These are phyloP conservation scores for Rhombomys opimus DNA, from an alignment of 2,113 vertebrate genomes.

Conservation along the genomic window DNA sequence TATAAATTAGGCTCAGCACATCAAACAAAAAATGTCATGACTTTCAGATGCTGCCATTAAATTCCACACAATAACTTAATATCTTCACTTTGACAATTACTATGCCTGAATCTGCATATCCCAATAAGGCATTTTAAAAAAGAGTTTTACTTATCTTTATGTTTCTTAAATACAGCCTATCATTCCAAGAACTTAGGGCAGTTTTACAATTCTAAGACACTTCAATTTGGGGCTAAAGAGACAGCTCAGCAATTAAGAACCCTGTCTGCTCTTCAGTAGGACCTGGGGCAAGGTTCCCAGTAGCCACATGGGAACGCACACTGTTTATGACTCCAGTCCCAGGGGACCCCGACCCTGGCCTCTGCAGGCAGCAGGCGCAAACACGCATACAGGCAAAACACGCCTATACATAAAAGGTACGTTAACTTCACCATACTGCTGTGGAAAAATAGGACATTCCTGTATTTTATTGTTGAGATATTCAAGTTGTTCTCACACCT, in stretches of 20 bases:
- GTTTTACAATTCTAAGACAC: neutral
- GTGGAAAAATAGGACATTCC: neutral
- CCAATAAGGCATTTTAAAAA: constrained; percentile 20
- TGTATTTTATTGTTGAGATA: neutral
- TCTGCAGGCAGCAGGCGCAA: neutral
- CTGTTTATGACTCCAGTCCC: neutral
- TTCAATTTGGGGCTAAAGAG: constrained; percentile 4
- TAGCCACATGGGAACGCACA: neutral
- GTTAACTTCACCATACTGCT: neutral
- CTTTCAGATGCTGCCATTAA: constrained; percentile 66
- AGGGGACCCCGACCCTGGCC: neutral
- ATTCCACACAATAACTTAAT: constrained; percentile 65
- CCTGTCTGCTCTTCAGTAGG: neutral
- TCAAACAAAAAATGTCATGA: constrained; percentile 66
- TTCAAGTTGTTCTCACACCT: neutral
- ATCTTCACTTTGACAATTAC: constrained; percentile 64
- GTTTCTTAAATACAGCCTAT: constrained; percentile 54
- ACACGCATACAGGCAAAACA: neutral
- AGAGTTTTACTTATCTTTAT: constrained; percentile 41
- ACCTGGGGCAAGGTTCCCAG: neutral
- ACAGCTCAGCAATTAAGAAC: neutral
- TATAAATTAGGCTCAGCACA: constrained; percentile 66
- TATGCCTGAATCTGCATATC: constrained; percentile 3
- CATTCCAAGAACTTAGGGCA: neutral
- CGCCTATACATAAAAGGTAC: neutral